Conservation (phyloP, 2,888 invertebrate species). For the Xylophagus ater region DNA sequence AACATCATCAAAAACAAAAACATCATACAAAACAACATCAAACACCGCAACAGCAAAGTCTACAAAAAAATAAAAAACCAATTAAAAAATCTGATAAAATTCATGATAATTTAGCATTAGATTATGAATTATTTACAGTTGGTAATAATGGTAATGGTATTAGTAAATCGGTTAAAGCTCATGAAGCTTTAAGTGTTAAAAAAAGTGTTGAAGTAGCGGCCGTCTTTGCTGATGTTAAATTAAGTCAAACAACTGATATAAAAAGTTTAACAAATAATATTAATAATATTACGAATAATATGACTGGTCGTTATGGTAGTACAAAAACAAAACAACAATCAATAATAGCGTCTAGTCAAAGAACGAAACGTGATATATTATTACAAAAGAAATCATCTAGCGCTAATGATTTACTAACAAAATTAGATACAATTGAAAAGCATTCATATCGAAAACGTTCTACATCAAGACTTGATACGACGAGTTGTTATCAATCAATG, state of each 20-base stretch:
- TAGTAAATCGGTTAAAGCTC: slow-evolving; percentile 43
- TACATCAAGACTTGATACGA: too few relatives aligned
- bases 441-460: slow-evolving; percentile 5
- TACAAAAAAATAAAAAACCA: slow-evolving; percentile 12
- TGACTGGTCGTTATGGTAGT: background rate
- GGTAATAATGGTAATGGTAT: slow-evolving; percentile 40
- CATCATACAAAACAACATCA: slow-evolving; percentile 25
- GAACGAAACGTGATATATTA: background rate
- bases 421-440: slow-evolving; percentile 31
- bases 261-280: slow-evolving; percentile 42
- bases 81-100: slow-evolving; percentile 22
- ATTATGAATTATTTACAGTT: slow-evolving; percentile 58
- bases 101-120: slow-evolving; percentile 57
- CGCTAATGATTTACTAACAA: slow-evolving; percentile 32
- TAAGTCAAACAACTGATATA: slow-evolving; percentile 60
- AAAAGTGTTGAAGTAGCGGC: slow-evolving; percentile 84
- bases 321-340: slow-evolving; percentile 9
- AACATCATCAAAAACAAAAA: slow-evolving; percentile 14
- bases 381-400: slow-evolving; percentile 30
- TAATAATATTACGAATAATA: slow-evolving; percentile 4
- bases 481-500: slow-evolving; percentile 37
- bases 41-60: slow-evolving; percentile 28
- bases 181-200: slow-evolving; percentile 71
- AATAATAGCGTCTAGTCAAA: slow-evolving; percentile 6
- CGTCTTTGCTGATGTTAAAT: slow-evolving; percentile 64